Conservation (phyloP, 2,113 vertebrate genomes). For the Sebastes schlegelii region DNA sequence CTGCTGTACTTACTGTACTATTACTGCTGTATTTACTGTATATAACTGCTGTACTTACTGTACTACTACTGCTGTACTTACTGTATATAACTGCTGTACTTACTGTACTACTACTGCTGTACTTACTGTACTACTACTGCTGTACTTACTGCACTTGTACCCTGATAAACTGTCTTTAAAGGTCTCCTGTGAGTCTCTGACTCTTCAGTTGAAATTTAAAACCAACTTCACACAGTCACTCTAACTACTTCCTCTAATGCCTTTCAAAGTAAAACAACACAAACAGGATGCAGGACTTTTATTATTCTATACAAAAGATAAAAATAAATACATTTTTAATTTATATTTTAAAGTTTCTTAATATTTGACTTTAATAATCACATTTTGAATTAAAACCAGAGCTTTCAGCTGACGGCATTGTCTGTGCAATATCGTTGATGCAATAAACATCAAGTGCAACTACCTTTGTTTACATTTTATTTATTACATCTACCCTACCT, state of each 20-base stretch:
- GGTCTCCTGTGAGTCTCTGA: background rate
- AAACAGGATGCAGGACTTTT: no score
- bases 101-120: background rate
- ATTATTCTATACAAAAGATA: background rate
- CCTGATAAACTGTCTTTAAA: background rate
- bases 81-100: background rate
- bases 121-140: no score
- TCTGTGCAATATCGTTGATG: no score
- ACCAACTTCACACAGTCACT: background rate
- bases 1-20: background rate
- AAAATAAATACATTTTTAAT: background rate
- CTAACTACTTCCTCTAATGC: conserved; percentile 1
- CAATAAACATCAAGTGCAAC: no score
- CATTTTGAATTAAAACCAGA: background rate
- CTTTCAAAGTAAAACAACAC: conserved; percentile 55
- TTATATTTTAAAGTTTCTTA: background rate
- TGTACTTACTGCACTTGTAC: background rate
- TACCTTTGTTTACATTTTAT: no score
- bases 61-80: no score
- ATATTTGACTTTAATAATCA: background rate
- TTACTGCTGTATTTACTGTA: no score
- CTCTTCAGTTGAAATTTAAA: conserved; percentile 43
- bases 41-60: no score
- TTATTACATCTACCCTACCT: no score
- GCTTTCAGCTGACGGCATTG: background rate